Conservation (phyloP, 2,888 invertebrate genomes). For the Zonitis immaculata region DNA sequence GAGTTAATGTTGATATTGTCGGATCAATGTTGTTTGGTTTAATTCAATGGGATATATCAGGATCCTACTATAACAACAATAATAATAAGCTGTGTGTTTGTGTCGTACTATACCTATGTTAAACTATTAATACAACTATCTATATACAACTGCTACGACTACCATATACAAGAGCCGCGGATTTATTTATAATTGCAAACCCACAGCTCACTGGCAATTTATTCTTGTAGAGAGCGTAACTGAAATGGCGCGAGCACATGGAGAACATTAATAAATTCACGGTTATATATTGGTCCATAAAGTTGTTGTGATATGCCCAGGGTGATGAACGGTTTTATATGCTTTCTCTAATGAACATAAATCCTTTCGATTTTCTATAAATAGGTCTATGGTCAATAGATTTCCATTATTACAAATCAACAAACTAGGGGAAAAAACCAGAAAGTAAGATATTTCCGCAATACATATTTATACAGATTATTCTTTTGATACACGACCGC, state of each 20-base stretch:
- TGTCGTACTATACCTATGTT: too few relatives aligned
- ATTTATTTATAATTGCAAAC: conserved; percentile 19
- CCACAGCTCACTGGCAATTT: conserved; percentile 15
- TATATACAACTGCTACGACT: neutral
- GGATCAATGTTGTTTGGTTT: neutral
- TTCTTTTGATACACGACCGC: neutral
- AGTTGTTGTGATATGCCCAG: conserved; percentile 31
- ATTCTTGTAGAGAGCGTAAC: conserved; percentile 21
- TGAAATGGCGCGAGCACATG: conserved; percentile 26
- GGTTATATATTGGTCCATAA: conserved; percentile 36
- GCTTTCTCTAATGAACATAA: conserved; percentile 31
- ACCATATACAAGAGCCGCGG: neutral
- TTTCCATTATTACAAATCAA: neutral
- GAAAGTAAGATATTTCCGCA: neutral
- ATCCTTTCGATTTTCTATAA: conserved; percentile 23
- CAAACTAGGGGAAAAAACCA: neutral
- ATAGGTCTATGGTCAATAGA: conserved; percentile 5
- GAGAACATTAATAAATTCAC: conserved; percentile 33
- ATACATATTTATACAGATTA: too few relatives aligned
- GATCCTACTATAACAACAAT: neutral
- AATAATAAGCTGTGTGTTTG: neutral
- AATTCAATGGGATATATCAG: too few relatives aligned
- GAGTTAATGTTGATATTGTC: conserved; percentile 6
- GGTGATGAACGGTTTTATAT: conserved; percentile 36
- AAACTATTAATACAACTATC: neutral